phyloP scores from a whole-genome alignment of 2,113 vertebrate genomes.

The Muntiacus reevesi region DNA sequence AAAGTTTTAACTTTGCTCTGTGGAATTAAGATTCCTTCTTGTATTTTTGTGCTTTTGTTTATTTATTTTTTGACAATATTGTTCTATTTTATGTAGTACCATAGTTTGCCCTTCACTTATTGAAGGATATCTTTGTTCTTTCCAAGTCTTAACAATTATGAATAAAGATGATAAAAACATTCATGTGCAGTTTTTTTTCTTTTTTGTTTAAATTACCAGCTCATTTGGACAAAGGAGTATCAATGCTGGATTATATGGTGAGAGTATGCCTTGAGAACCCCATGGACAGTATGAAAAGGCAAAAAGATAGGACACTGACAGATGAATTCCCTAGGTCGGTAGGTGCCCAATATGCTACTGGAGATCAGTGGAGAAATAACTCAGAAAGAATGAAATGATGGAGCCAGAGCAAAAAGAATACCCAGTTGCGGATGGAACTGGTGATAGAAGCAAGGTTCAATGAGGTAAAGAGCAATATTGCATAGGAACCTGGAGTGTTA shows the following conservation, averaged over 20 bases:
- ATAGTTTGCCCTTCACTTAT: background rate
- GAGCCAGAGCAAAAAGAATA: too few relatives aligned
- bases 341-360: too few relatives aligned
- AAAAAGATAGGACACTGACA: too few relatives aligned
- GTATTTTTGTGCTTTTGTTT: background rate
- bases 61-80: background rate
- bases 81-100: background rate
- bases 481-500: too few relatives aligned
- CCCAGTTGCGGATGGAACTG: too few relatives aligned
- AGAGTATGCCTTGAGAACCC: background rate
- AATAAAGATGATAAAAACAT: background rate
- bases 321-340: too few relatives aligned
- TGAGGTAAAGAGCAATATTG: too few relatives aligned
- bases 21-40: background rate
- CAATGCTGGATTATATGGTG: background rate
- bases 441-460: too few relatives aligned
- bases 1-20: background rate
- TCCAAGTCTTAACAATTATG: background rate
- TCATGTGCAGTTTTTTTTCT: background rate
- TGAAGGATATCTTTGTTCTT: background rate
- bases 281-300: too few relatives aligned
- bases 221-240: background rate
- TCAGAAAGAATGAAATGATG: too few relatives aligned
- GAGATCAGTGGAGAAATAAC: too few relatives aligned
- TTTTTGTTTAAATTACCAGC: background rate